Conservation (phyloP, 1,140 invertebrate species). For the Hypothenemus hampei region DNA sequence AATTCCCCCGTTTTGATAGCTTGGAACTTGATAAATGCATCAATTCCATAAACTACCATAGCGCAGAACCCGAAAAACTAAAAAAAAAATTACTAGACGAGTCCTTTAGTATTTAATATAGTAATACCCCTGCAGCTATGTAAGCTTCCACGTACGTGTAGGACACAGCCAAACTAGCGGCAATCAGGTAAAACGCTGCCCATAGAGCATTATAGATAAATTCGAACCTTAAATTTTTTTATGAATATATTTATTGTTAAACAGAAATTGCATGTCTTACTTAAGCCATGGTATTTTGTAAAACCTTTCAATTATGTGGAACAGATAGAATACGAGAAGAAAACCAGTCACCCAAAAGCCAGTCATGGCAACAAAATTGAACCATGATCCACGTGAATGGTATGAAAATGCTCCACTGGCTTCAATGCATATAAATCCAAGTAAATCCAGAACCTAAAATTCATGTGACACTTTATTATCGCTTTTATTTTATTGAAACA, state of each 20-base stretch:
- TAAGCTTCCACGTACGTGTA: conserved; percentile 52
- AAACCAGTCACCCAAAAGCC: conserved; percentile 83
- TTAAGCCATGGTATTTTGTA: conserved; percentile 83
- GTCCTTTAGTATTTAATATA: neutral
- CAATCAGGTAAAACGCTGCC: conserved; percentile 66
- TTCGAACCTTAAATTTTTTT: conserved; percentile 58
- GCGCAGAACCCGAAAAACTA: conserved; percentile 78
- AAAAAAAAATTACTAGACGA: conserved; percentile 18
- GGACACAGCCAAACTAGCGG: conserved; percentile 59
- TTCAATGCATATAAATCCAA: conserved; percentile 80
- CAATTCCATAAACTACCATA: conserved; percentile 70
- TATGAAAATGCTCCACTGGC: conserved; percentile 49
- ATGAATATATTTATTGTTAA: too few relatives aligned
- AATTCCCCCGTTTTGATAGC: conserved; percentile 58
- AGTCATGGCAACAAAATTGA: conserved; percentile 76
- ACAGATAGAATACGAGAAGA: conserved; percentile 73
- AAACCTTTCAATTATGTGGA: conserved; percentile 81
- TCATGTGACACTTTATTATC: too few relatives aligned
- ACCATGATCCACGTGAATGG: conserved; percentile 58
- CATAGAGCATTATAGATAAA: conserved; percentile 67
- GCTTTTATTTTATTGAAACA: too few relatives aligned
- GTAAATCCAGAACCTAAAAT: conserved; percentile 63
- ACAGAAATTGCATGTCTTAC: too few relatives aligned
- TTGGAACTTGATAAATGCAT: conserved; percentile 71
- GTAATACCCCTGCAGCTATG: conserved; percentile 59